These are phyloP conservation scores for Epistrophe eligans DNA, from an alignment of 2,888 invertebrate species.

Conservation along the genomic window DNA sequence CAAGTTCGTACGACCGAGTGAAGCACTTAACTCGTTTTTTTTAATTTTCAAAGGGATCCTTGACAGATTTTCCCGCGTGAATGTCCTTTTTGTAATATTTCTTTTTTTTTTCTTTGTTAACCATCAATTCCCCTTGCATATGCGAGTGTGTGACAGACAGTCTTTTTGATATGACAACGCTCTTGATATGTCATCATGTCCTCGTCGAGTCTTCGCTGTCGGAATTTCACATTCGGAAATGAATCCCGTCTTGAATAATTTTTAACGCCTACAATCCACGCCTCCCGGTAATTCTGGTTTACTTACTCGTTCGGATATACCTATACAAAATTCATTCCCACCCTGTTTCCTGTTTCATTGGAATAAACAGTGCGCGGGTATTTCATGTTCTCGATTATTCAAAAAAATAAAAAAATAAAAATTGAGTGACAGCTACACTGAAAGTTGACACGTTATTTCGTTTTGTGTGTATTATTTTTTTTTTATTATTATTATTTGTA, in stretches of 20 bases:
- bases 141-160: constrained; percentile 38
- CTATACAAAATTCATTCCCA: constrained; percentile 27
- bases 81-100: constrained; percentile 48
- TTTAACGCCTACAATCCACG: constrained; percentile 62
- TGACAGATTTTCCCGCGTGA: constrained; percentile 44
- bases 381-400: constrained; percentile 47
- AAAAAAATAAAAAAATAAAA: constrained; percentile 24
- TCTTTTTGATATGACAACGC: constrained; percentile 52
- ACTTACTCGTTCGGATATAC: constrained; percentile 2
- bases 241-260: constrained; percentile 68
- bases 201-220: constrained; percentile 35
- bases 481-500: constrained; percentile 29
- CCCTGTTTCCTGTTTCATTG: constrained; percentile 56
- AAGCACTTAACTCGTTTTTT: background rate
- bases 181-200: constrained; percentile 61
- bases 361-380: constrained; percentile 19
- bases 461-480: constrained; percentile 44
- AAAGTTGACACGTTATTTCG: constrained; percentile 75
- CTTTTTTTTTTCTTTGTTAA: background rate
- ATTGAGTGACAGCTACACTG: constrained; percentile 74
- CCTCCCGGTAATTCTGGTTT: constrained; percentile 53
- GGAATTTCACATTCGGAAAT: constrained; percentile 42
- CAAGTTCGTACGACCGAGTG: background rate
- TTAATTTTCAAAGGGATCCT: background rate
- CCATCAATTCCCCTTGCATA: constrained; percentile 1